phyloP scores from a whole-genome alignment of 2,797 vertebrate genomes.

The Pseudochaenichthys georgianus region DNA sequence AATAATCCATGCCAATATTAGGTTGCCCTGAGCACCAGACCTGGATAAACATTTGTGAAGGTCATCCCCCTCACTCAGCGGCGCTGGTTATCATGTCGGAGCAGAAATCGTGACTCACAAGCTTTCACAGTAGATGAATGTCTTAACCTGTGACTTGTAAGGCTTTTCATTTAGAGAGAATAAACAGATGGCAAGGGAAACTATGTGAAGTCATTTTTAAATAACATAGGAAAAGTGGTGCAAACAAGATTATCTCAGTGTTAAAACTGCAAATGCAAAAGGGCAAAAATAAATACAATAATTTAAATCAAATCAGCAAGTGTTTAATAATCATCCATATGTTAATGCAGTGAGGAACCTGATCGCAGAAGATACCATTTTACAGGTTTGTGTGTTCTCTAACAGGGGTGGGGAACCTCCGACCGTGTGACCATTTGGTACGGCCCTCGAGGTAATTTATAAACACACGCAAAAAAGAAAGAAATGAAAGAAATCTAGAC shows the following conservation, averaged over 20 bases:
- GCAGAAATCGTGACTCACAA: conserved; percentile 61
- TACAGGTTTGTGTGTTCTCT: neutral
- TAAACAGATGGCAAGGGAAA: conserved; percentile 34
- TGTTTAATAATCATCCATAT: neutral
- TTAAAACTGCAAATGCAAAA: neutral
- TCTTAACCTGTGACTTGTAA: conserved; percentile 56
- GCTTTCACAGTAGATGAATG: conserved; percentile 48
- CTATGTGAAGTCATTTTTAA: neutral
- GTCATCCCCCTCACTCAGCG: conserved; percentile 73
- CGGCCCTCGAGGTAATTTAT: too few species aligned
- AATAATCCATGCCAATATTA: conserved; percentile 73
- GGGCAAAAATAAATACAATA: neutral
- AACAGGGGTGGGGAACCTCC: too few species aligned
- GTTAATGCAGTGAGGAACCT: neutral
- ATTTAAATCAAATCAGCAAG: conserved; percentile 66
- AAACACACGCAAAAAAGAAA: too few species aligned
- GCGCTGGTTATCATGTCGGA: conserved; percentile 72
- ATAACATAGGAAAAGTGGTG: neutral
- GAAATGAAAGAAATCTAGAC: too few species aligned
- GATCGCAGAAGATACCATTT: neutral
- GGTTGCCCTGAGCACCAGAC: conserved; percentile 67
- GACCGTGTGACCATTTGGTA: too few species aligned
- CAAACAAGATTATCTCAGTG: neutral
- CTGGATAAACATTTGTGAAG: conserved; percentile 74
- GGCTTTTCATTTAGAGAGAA: conserved; percentile 52